phyloP scores from a whole-genome alignment of 1,140 invertebrate species.

The Meloidogyne floridensis region DNA sequence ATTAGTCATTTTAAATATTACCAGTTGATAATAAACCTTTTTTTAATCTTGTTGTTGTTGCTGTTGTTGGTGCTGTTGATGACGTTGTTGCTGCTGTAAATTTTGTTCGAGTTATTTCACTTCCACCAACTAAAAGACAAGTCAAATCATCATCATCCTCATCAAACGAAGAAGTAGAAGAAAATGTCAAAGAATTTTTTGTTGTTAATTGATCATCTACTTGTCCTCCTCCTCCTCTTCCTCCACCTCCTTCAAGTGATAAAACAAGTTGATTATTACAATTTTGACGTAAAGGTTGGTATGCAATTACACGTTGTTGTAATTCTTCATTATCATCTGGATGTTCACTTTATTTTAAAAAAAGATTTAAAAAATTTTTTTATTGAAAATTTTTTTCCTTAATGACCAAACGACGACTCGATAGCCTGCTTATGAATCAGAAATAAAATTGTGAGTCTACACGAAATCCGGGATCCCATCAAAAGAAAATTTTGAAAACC shows the following conservation, averaged over 20 bases:
- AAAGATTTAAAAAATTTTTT: no score
- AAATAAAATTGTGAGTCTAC: no score
- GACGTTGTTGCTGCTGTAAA: not conserved
- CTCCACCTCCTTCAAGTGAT: not conserved
- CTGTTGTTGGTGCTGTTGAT: not conserved
- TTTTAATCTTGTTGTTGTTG: not conserved
- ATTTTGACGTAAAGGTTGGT: not conserved
- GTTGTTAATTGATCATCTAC: not conserved
- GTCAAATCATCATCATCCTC: slow-evolving; percentile 6
- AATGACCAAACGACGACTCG: no score
- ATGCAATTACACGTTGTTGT: not conserved
- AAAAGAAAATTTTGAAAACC: no score
- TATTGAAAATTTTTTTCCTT: no score
- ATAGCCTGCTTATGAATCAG: no score
- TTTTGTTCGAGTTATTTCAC: not conserved
- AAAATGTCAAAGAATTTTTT: not conserved
- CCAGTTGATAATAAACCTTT: not conserved
- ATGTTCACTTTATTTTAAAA: not conserved
- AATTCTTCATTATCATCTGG: not conserved
- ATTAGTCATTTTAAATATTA: not conserved
- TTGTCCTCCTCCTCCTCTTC: not conserved
- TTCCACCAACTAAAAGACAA: not conserved
- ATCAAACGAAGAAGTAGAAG: not conserved
- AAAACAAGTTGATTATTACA: not conserved
- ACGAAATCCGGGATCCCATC: no score